phyloP scores from a whole-genome alignment of 2,113 vertebrate genomes.

The Agelaius phoeniceus region DNA sequence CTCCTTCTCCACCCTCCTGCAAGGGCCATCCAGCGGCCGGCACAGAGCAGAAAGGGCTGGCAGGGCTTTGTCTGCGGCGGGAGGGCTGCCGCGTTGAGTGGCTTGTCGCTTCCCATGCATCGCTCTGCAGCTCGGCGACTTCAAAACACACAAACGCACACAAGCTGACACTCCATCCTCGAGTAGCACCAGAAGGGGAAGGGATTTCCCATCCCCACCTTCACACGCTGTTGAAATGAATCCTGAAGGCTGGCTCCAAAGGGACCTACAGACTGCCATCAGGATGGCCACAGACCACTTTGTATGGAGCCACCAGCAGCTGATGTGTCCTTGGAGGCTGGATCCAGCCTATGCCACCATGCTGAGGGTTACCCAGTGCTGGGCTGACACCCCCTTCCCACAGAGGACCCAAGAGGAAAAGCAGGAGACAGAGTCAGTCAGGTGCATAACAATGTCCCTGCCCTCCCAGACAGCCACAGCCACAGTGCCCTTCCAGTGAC shows the following conservation, averaged over 20 bases:
- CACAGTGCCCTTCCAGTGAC: neutral
- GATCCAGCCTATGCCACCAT: neutral
- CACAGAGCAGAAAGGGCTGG: neutral
- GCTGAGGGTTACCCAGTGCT: neutral
- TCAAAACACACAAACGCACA: neutral
- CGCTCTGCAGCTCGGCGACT: accelerated
- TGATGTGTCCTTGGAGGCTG: neutral
- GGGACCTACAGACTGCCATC: neutral
- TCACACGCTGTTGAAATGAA: accelerated
- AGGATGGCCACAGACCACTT: neutral
- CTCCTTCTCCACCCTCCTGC: neutral
- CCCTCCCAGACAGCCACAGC: neutral
- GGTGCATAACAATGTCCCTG: neutral
- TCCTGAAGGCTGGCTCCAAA: accelerated
- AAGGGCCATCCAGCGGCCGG: neutral
- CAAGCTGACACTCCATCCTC: neutral
- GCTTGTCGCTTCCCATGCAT: neutral
- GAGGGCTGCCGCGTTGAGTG: neutral
- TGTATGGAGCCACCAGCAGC: neutral
- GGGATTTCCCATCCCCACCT: neutral
- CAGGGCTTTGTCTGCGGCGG: accelerated
- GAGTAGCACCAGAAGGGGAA: neutral
- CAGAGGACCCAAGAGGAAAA: neutral
- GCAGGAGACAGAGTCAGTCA: neutral
- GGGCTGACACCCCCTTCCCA: neutral